These are phyloP conservation scores for Catharus minimus DNA, from an alignment of 2,113 vertebrate genomes.

Conservation along the genomic window DNA sequence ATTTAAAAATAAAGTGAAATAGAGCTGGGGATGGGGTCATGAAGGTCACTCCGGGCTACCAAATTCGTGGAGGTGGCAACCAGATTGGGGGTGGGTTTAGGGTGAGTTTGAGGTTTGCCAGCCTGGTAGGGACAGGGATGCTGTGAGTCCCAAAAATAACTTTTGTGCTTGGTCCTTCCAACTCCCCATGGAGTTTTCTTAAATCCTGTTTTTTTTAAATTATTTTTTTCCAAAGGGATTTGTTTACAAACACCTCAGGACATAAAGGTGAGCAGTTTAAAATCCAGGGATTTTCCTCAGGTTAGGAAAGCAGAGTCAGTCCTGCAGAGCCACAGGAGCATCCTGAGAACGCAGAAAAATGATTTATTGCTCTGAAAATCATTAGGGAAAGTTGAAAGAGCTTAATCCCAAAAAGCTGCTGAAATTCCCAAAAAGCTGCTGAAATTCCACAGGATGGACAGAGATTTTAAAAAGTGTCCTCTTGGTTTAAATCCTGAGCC, in stretches of 20 bases:
- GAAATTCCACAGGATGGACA: too few relatives aligned
- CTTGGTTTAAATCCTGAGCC: background rate
- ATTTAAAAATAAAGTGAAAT: background rate
- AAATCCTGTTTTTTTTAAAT: background rate
- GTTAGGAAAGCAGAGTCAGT: background rate
- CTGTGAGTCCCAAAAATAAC: background rate
- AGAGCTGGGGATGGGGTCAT: accelerated
- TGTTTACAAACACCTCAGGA: background rate
- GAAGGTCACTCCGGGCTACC: background rate
- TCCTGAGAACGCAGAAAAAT: accelerated
- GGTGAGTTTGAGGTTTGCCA: background rate
- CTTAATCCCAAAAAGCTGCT: constrained; percentile 1
- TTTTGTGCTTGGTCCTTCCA: accelerated
- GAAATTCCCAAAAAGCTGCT: background rate
- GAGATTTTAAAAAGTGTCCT: background rate
- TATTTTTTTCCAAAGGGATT: background rate
- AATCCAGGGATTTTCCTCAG: accelerated
- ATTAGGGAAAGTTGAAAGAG: background rate
- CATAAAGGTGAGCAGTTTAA: background rate
- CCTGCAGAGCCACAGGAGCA: accelerated
- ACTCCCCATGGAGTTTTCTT: background rate
- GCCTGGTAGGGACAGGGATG: too few relatives aligned
- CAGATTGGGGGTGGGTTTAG: background rate
- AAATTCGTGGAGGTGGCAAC: background rate
- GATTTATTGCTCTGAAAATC: background rate